Evolutionary conservation across 2,113 vertebrate genomes (phyloP), one percentile per base, ranked within the genome.

Genomic region (Callaeas wilsoni): DNA sequence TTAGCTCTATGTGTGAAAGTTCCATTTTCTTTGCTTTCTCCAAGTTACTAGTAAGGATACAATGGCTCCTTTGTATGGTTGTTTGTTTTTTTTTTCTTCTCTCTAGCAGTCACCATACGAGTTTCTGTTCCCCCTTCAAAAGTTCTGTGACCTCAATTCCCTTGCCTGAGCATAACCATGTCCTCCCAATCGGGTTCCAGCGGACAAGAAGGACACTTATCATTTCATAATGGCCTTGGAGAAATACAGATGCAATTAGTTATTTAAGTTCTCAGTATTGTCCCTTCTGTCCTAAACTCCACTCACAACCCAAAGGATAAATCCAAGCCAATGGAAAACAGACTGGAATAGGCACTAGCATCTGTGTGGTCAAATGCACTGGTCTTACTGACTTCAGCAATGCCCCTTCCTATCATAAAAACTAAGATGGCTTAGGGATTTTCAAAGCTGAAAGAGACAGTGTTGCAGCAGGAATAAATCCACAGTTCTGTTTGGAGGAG

Each of bases 101-200:
- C 12, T 69, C 16, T 16, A 17, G 7, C 63, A n/a, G 20, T 57
- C 44, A 84, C 21, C 21, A 59, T 8, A 69, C 0, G 13, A 76
- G 32, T 71, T 93, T 55, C 68, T 53, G 42, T 30, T 80, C n/a
- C 59, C 13, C 32, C 8, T 91, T 93, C 59, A 83, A 65, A 92
- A 95, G 65, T 22, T 37, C n/a, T 7, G 8, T 64, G 75, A 74
- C 30, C 26, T 56, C 35, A 30, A 79, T 73, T 67, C 15, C 25
- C 39, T 50, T 63, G n/a, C 11, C 46, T 77, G 18, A 49, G 30
- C 50, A 52, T 6, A 41, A 47, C 25, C 10, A 6, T 7, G 19
- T 42, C 42, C 37, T 82, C 46, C 32, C 27, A 46, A 1, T 5
- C 0, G 1, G 13, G 52, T 42, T 57, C 42, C 4, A 22, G 32